Evolutionary conservation across 1,140 invertebrate genomes (phyloP).

Genomic region (Drosophila bifasciata): DNA sequence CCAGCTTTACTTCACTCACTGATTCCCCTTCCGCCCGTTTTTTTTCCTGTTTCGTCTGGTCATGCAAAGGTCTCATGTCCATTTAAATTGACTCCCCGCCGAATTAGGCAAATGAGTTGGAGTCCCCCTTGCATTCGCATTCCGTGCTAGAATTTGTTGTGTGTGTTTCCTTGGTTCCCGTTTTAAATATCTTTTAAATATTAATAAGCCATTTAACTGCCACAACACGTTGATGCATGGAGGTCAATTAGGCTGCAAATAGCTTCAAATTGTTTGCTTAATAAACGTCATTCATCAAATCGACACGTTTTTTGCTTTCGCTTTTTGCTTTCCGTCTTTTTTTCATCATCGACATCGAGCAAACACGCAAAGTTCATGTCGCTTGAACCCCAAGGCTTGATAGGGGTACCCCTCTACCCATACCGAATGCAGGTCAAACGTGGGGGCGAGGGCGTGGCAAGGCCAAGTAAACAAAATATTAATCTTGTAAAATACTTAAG

Average conservation of each 20-base stretch:
- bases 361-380: constrained; percentile 59
- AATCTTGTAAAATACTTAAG: constrained; percentile 11
- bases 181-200: constrained; percentile 63
- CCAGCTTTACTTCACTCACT: constrained; percentile 18
- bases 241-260: constrained; percentile 72
- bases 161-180: background rate
- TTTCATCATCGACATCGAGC: background rate
- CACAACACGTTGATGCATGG: constrained; percentile 73
- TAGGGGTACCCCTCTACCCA: background rate
- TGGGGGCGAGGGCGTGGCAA: constrained; percentile 23
- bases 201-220: constrained; percentile 77
- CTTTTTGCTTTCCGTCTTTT: background rate
- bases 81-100: constrained; percentile 43
- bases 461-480: background rate
- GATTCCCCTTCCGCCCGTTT: constrained; percentile 19
- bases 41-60: constrained; percentile 5
- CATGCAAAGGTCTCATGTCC: constrained; percentile 38
- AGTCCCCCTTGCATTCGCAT: constrained; percentile 31
- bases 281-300: constrained; percentile 80
- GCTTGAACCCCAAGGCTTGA: constrained; percentile 37
- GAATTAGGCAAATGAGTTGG: constrained; percentile 63
- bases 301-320: constrained; percentile 62
- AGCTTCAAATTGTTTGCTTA: constrained; percentile 78
- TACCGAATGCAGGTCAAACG: constrained; percentile 33
- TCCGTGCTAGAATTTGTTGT: constrained; percentile 31